Percentiles rank a stretch among this genome's conserved stretches.
phyloP scores from a whole-genome alignment of 2,113 vertebrate species.

The Perognathus longimembris region DNA sequence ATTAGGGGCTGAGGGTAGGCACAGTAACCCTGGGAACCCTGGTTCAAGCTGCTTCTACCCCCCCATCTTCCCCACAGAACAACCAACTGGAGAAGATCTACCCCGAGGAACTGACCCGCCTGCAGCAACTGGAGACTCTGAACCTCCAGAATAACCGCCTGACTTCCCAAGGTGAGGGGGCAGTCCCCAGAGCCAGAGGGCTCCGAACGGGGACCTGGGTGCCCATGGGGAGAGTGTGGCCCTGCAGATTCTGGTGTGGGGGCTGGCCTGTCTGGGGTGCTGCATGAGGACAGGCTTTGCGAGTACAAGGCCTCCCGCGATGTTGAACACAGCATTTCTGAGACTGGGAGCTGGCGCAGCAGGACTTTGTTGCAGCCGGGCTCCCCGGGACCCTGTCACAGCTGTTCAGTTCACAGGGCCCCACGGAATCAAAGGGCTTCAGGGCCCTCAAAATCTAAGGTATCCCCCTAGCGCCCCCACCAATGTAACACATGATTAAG shows the following conservation, averaged over 20 bases:
- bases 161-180: conserved; percentile 91
- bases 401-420: background rate
- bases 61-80: conserved; percentile 87
- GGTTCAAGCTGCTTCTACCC: background rate
- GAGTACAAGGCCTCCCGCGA: background rate
- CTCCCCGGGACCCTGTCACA: background rate
- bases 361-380: background rate
- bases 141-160: conserved; percentile 98
- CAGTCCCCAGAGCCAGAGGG: background rate
- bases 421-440: background rate
- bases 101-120: conserved; percentile 92
- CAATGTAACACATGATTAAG: conserved; percentile 2
- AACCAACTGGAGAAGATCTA: conserved; percentile 96
- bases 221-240: background rate
- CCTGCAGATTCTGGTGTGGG: background rate
- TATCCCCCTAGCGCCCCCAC: background rate
- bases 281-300: rapidly evolving
- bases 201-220: background rate
- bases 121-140: conserved; percentile 94
- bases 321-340: background rate
- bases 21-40: background rate
- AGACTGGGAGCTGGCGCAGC: background rate
- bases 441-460: background rate
- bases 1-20: background rate
- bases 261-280: background rate